Evolutionary conservation across 2,888 invertebrate species (phyloP).

Genomic region (Dendrolimus pini): DNA sequence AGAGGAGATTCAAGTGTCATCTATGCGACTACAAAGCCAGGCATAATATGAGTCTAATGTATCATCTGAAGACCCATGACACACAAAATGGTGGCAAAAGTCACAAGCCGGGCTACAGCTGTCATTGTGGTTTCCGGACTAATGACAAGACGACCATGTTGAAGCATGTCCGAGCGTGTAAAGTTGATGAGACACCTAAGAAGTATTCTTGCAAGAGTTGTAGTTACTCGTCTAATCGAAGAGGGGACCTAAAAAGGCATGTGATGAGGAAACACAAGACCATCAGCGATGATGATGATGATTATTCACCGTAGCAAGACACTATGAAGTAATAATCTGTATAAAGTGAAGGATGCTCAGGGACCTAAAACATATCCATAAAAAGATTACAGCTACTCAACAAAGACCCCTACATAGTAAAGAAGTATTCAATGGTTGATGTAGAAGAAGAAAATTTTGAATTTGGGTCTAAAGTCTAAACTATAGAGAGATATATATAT

Average conservation of each 20-base stretch:
- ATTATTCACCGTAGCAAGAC: slow-evolving; percentile 2
- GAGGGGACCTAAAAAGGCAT: slow-evolving; percentile 35
- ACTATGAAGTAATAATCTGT: too few relatives aligned
- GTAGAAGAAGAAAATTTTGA: too few relatives aligned
- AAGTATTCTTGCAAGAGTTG: slow-evolving; percentile 28
- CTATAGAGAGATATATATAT: too few relatives aligned
- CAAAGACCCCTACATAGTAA: too few relatives aligned
- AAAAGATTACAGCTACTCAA: too few relatives aligned
- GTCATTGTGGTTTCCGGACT: slow-evolving; percentile 17
- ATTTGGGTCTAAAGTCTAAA: too few relatives aligned
- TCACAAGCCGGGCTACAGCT: slow-evolving; percentile 14
- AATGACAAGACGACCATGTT: slow-evolving; percentile 7
- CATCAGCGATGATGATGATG: slow-evolving; percentile 14
- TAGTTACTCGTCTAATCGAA: slow-evolving; percentile 27
- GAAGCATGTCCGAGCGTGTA: not conserved
- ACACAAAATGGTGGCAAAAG: not conserved
- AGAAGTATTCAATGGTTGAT: too few relatives aligned
- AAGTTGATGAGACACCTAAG: slow-evolving; percentile 3
- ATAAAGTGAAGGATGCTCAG: too few relatives aligned
- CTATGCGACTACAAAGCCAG: slow-evolving; percentile 45
- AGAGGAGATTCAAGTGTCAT: slow-evolving; percentile 40
- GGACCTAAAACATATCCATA: too few relatives aligned
- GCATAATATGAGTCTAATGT: slow-evolving; percentile 49
- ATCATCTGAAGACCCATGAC: slow-evolving; percentile 45
- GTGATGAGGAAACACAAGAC: slow-evolving; percentile 17